Conservation (phyloP, 2,888 invertebrate species). For the Hoplodrina ambigua region DNA sequence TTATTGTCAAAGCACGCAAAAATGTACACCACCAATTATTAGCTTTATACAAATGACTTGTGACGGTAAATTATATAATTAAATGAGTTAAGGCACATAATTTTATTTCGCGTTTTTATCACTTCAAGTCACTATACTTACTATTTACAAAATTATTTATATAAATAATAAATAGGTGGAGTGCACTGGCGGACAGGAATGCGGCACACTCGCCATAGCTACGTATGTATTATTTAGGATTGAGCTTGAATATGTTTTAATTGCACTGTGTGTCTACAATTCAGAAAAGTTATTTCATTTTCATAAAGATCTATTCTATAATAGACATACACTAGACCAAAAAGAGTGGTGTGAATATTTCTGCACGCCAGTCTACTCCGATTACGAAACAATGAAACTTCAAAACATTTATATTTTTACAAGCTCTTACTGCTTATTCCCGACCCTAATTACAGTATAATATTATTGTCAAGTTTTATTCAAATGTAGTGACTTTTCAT, state of each 20-base stretch:
- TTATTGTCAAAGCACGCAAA: conserved; percentile 37
- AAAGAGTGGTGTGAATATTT: conserved; percentile 3
- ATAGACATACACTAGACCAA: not conserved
- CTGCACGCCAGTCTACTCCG: conserved; percentile 54
- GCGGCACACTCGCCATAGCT: not conserved
- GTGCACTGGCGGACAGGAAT: conserved; percentile 50
- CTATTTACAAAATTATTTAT: conserved; percentile 78
- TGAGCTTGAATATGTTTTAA: not conserved
- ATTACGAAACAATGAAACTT: conserved; percentile 65
- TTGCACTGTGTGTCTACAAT: not conserved
- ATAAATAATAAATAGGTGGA: conserved; percentile 76
- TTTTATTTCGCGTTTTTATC: conserved; percentile 75
- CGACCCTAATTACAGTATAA: conserved; percentile 28
- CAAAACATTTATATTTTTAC: conserved; percentile 60
- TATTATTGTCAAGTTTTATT: conserved; percentile 60
- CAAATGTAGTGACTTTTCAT: conserved; percentile 67
- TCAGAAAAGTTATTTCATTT: not conserved
- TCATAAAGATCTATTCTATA: not conserved
- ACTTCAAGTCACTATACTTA: conserved; percentile 78
- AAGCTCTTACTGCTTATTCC: conserved; percentile 23
- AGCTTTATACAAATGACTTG: conserved; percentile 54
- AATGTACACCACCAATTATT: conserved; percentile 52
- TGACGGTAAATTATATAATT: conserved; percentile 62
- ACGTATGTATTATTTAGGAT: not conserved
- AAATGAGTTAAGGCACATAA: conserved; percentile 81